A percentile compares a stretch with the other conserved stretches of the same genome.
These are phyloP conservation scores for Helicoverpa armigera DNA, from an alignment of 1,140 invertebrate genomes.

Conservation along the genomic window DNA sequence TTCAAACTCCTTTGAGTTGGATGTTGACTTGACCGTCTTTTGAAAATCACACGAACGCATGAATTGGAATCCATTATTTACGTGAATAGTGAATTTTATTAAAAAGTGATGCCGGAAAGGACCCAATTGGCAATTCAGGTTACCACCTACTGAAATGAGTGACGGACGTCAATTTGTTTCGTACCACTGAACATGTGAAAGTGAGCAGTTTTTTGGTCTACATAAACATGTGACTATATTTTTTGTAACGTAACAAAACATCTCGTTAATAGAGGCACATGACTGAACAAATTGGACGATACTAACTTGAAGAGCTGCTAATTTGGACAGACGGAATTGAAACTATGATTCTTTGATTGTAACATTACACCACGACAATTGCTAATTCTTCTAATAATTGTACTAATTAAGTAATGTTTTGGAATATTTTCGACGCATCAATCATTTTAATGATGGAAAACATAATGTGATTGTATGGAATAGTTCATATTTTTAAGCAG, in stretches of 20 bases:
- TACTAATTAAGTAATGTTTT: too few species aligned
- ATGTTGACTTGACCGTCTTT: slow-evolving; percentile 30
- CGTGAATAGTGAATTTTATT: slow-evolving; percentile 3
- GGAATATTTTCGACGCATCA: too few species aligned
- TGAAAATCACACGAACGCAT: not conserved
- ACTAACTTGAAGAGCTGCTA: slow-evolving; percentile 14
- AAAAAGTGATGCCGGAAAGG: not conserved
- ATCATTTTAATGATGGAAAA: too few species aligned
- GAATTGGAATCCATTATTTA: slow-evolving; percentile 14
- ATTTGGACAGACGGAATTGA: slow-evolving; percentile 35
- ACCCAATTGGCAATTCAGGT: slow-evolving; percentile 37
- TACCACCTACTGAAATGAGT: slow-evolving; percentile 1
- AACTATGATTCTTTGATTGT: slow-evolving; percentile 22
- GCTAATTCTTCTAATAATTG: too few species aligned
- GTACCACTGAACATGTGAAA: slow-evolving; percentile 19
- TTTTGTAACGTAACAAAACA: slow-evolving; percentile 16
- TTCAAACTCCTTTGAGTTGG: slow-evolving; percentile 17
- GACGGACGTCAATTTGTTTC: slow-evolving; percentile 18
- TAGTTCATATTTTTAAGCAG: too few species aligned
- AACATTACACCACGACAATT: not conserved
- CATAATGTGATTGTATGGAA: too few species aligned
- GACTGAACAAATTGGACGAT: slow-evolving; percentile 27
- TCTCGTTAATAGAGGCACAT: slow-evolving; percentile 41
- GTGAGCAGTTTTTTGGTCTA: slow-evolving; percentile 44
- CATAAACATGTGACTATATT: slow-evolving; percentile 47